These are phyloP conservation scores for Petrosia ficiformis DNA, from an alignment of 37 sponge, comb jelly and placozoan genomes.

Conservation along the genomic window DNA sequence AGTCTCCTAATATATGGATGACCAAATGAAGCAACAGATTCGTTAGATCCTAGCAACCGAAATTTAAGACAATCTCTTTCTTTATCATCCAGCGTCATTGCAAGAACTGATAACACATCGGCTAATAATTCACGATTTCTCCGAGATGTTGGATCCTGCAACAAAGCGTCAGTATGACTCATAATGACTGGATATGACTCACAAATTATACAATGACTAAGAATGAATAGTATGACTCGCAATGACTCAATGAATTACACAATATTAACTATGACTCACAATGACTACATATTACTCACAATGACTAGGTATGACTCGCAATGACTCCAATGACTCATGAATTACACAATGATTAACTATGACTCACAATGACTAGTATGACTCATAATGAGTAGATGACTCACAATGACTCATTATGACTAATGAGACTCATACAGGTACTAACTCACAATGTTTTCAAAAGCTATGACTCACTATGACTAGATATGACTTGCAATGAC, in stretches of 20 bases:
- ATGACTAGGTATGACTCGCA: too few species aligned
- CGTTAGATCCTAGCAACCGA: slow-evolving; percentile 46
- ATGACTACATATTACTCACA: too few species aligned
- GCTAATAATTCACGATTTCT: slow-evolving; percentile 38
- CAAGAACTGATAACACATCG: slow-evolving; percentile 86
- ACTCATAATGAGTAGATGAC: too few species aligned
- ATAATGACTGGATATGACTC: too few species aligned
- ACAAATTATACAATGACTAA: too few species aligned
- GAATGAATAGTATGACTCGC: too few species aligned
- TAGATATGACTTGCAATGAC: too few species aligned
- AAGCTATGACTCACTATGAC: too few species aligned
- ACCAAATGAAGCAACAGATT: slow-evolving; percentile 84
- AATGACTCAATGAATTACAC: too few species aligned
- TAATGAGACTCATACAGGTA: neutral
- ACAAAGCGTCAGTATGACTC: neutral
- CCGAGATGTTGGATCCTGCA: neutral
- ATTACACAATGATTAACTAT: neutral
- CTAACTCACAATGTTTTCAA: slow-evolving; percentile 33
- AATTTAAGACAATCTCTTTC: slow-evolving; percentile 70
- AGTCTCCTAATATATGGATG: slow-evolving; percentile 92
- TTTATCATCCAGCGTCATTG: slow-evolving; percentile 86
- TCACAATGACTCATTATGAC: too few species aligned
- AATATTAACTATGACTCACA: too few species aligned
- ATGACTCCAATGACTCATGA: neutral
- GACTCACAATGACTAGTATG: neutral